Evolutionary conservation across 1,140 invertebrate genomes (phyloP), one percentile per base, ranked within the genome.

Genomic region (Chrysoperla carnea): DNA sequence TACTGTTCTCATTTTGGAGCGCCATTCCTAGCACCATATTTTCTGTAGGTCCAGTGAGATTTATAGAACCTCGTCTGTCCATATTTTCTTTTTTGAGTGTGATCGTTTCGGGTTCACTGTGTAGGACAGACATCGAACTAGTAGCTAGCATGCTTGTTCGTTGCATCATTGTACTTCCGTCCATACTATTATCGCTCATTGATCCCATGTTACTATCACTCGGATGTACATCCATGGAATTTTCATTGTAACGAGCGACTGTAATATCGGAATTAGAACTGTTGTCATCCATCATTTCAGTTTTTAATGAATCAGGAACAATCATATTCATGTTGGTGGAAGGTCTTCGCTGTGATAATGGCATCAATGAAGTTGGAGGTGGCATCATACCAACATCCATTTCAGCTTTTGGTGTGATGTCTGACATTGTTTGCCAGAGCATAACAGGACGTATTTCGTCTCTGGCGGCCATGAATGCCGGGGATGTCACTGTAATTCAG

Each of bases 51-150:
- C 45, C 35, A 35, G 29, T 5, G 43, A 31, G 17, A 35, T 57
- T 52, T 23, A 73, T 58, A 37, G 69, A 72, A 43, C 65, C 68
- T 40, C 79, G 74, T 47, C 74, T 79, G 51, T 83, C 80, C 1
- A 75, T 54, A 2, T 74, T 61, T 58, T 84, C 80, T 33, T 76
- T 78, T 54, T 84, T 84, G 13, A 83, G 57, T 42, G 56, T 62
- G 37, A 65, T 50, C 38, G 47, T 65, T 23, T 23, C 17, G 17
- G 17, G 17, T 23, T 23, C 17, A 23, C 17, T 23, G 17, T 23
- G 17, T 23, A 23, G 17, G 17, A 23, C 17, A 23, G 17, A 23
- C 17, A 23, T 23, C 5, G 17, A 23, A 23, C 17, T 23, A 23
- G 17, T 23, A 23, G 17, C 17, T 23, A 23, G 6, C 31, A 33